Percentiles rank a stretch among this genome's conserved stretches.
phyloP scores from a whole-genome alignment of 2,888 invertebrate genomes.

The Sphinx pinastri region DNA sequence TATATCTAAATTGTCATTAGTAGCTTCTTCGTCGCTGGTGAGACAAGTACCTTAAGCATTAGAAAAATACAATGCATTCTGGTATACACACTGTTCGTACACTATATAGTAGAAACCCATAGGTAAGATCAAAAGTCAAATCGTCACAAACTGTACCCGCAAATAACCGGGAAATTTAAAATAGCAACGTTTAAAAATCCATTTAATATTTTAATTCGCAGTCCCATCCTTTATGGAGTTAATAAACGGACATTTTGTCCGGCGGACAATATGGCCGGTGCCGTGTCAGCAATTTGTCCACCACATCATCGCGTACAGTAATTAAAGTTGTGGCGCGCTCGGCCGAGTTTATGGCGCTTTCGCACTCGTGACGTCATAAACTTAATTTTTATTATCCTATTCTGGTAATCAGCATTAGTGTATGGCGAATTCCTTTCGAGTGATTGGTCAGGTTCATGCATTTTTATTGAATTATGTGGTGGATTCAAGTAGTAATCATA shows the following conservation, averaged over 20 bases:
- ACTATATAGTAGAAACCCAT: too few relatives aligned
- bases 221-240: conserved; percentile 13
- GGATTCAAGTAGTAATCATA: not conserved
- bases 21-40: too few relatives aligned
- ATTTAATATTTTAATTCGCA: conserved; percentile 4
- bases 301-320: conserved; percentile 58
- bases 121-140: too few relatives aligned
- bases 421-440: not conserved
- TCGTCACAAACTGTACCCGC: not conserved
- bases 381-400: conserved; percentile 41
- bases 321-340: conserved; percentile 53
- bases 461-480: not conserved
- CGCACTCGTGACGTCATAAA: conserved; percentile 39
- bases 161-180: not conserved
- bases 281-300: conserved; percentile 63
- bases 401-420: conserved; percentile 31
- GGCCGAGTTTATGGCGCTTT: conserved; percentile 32
- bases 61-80: too few relatives aligned
- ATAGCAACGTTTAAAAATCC: conserved; percentile 2
- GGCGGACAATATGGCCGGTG: conserved; percentile 19
- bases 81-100: too few relatives aligned
- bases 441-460: not conserved
- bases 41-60: too few relatives aligned
- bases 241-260: conserved; percentile 21
- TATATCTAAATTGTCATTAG: too few relatives aligned